phyloP scores from a whole-genome alignment of 2,888 invertebrate species.

The Thecophora atra region DNA sequence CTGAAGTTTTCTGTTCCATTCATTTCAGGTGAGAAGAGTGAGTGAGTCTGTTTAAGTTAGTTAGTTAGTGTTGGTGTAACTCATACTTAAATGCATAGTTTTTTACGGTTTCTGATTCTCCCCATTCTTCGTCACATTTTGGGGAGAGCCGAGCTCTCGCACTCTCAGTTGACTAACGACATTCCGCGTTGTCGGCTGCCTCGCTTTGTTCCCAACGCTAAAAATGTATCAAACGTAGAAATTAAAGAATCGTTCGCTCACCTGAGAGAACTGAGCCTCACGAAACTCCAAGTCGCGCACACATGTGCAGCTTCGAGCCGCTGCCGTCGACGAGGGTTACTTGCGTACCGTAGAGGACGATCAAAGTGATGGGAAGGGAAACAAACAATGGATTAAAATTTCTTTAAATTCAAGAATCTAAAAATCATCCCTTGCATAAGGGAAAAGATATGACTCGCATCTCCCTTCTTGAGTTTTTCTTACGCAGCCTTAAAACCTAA shows the following conservation, averaged over 20 bases:
- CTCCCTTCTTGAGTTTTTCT: too few relatives aligned
- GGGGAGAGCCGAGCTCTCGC: neutral
- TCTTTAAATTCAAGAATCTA: neutral
- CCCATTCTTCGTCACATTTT: neutral
- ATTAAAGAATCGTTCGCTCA: neutral
- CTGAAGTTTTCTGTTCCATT: slow-evolving; percentile 23
- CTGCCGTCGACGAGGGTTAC: slow-evolving; percentile 13
- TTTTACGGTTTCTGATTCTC: slow-evolving; percentile 6
- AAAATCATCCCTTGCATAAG: too few relatives aligned
- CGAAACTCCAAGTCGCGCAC: slow-evolving; percentile 20
- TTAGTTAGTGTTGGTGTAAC: neutral
- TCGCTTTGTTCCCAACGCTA: slow-evolving; percentile 9
- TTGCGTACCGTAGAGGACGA: slow-evolving; percentile 23
- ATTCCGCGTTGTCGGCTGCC: slow-evolving; percentile 1
- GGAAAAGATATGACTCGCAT: too few relatives aligned
- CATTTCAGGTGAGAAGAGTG: slow-evolving; percentile 28
- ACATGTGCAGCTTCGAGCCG: slow-evolving; percentile 8
- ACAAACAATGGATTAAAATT: neutral
- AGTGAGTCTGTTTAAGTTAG: slow-evolving; percentile 2
- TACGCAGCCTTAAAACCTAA: too few relatives aligned
- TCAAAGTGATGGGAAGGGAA: neutral
- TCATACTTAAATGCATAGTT: neutral
- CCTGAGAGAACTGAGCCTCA: slow-evolving; percentile 6
- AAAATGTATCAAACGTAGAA: neutral
- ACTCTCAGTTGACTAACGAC: neutral